These are phyloP conservation scores for Myotis planiceps DNA, from an alignment of 2,797 vertebrate genomes.

Conservation along the genomic window DNA sequence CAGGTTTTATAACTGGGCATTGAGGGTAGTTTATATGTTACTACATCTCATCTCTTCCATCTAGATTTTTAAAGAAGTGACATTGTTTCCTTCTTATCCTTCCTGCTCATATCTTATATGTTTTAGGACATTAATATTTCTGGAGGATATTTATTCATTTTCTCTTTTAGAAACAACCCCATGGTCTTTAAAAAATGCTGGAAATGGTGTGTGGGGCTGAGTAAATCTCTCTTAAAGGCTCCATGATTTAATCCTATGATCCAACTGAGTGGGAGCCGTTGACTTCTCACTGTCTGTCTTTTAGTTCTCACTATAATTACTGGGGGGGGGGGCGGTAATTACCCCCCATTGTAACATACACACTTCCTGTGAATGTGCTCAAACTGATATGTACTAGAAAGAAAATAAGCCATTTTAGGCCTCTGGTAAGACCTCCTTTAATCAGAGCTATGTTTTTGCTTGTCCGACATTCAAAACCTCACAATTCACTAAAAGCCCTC, in stretches of 20 bases:
- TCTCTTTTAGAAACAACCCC: not conserved
- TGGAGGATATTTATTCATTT: not conserved
- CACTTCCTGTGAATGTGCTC: not conserved
- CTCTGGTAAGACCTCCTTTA: not conserved
- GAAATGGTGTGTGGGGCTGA: not conserved
- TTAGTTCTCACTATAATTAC: not conserved
- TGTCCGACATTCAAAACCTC: not conserved
- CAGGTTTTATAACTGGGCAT: not conserved
- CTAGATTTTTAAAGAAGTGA: not conserved
- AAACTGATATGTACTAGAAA: not conserved
- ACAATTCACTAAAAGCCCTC: not conserved
- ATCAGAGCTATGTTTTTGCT: not conserved
- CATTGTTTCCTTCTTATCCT: not conserved
- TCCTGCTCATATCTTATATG: not conserved
- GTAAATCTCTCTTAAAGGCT: not conserved
- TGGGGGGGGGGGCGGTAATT: no score
- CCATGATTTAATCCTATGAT: not conserved
- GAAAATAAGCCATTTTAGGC: constrained; percentile 11
- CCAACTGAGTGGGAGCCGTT: not conserved
- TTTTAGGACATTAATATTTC: not conserved
- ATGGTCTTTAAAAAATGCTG: not conserved
- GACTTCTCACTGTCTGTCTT: not conserved
- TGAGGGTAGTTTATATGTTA: not conserved
- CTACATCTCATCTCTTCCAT: not conserved
- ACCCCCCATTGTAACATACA: not conserved